Evolutionary conservation across 1,140 invertebrate species (phyloP).

Genomic region (Drosophila nebulosa): DNA sequence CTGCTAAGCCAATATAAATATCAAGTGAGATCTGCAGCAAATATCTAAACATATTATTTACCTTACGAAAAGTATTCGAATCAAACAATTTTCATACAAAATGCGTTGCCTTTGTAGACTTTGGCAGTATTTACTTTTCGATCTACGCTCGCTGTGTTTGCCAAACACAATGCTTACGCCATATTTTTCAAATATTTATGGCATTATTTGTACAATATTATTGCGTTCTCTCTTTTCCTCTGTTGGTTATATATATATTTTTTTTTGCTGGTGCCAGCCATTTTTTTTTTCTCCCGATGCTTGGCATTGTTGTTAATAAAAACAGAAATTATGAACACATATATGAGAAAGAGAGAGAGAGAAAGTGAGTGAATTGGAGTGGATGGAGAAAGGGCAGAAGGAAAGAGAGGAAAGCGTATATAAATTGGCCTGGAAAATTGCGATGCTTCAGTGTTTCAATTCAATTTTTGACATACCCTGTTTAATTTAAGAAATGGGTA

Average conservation of each 20-base stretch:
- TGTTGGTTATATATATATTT: not conserved
- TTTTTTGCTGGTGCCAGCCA: conserved; percentile 2
- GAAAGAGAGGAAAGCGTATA: not conserved
- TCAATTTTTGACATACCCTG: conserved; percentile 13
- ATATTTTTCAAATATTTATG: conserved; percentile 47
- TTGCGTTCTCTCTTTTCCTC: conserved; percentile 22
- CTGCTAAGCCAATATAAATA: too few relatives aligned
- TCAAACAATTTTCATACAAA: too few relatives aligned
- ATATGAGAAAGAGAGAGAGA: conserved; percentile 4
- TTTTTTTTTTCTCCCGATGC: conserved; percentile 7
- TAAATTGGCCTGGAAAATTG: conserved; percentile 61
- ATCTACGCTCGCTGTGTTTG: conserved; percentile 1
- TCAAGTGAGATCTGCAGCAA: too few relatives aligned
- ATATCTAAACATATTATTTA: too few relatives aligned
- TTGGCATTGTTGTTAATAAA: conserved; percentile 47
- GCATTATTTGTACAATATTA: conserved; percentile 52
- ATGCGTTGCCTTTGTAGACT: too few relatives aligned
- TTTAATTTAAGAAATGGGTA: not conserved
- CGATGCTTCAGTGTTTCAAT: conserved; percentile 54
- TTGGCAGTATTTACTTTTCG: not conserved
- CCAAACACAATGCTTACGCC: not conserved
- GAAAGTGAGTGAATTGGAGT: not conserved
- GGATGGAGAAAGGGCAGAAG: not conserved
- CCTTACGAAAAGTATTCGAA: too few relatives aligned
- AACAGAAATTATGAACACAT: conserved; percentile 57